Evolutionary conservation across 2,113 vertebrate species (phyloP).

Genomic region (Chlamydotis undulata): DNA sequence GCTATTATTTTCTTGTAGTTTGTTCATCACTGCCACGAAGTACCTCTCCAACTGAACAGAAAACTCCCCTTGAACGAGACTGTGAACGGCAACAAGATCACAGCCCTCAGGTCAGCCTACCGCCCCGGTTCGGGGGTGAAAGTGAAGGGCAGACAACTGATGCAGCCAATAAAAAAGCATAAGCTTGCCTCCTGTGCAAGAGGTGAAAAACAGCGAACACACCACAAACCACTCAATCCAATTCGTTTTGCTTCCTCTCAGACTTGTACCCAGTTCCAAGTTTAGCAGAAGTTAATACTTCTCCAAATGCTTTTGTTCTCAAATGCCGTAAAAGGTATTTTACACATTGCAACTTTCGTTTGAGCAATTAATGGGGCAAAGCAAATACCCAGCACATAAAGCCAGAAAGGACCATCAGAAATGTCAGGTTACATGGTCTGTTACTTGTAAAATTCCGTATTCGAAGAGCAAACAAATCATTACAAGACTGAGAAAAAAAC

Average conservation of each 20-base stretch:
- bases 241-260: not conserved
- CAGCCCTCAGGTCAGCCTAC: not conserved
- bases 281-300: not conserved
- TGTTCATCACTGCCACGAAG: not conserved
- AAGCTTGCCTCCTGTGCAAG: not conserved
- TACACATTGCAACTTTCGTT: not conserved
- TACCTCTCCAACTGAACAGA: not conserved
- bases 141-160: not conserved
- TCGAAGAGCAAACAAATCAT: not conserved
- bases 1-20: not conserved
- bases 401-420: not conserved
- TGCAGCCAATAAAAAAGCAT: not conserved
- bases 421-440: too few relatives aligned
- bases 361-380: not conserved
- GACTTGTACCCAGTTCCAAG: not conserved
- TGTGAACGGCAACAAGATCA: accelerated
- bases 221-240: not conserved
- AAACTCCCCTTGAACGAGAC: not conserved
- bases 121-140: not conserved
- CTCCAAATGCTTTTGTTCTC: not conserved
- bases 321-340: not conserved
- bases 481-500: not conserved
- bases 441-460: not conserved
- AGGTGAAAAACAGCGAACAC: not conserved
- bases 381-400: not conserved